Percentiles rank a stretch among this genome's conserved stretches.
These are phyloP conservation scores for Plumapathes pennacea DNA, from an alignment of 92 coral and sea anemone species.

Conservation along the genomic window DNA sequence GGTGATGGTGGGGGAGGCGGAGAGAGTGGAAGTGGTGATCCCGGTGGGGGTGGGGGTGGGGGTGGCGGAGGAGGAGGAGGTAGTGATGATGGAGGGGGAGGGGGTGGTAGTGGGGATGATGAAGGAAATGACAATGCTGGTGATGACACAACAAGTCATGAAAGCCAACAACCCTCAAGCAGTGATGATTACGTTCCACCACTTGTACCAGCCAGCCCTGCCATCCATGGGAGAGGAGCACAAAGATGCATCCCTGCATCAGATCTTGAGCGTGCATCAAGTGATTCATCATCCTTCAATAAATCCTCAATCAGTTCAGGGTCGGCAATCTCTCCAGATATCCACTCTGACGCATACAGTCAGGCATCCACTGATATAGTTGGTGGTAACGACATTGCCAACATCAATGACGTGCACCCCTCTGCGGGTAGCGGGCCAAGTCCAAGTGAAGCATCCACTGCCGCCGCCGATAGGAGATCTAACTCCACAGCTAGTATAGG, in stretches of 20 bases:
- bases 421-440: constrained; percentile 4
- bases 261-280: constrained; percentile 7
- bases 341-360: constrained; percentile 22
- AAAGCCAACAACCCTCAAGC: constrained; percentile 50
- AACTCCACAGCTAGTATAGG: constrained; percentile 51
- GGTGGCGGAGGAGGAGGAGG: constrained; percentile 23
- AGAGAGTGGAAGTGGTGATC: constrained; percentile 5
- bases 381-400: constrained; percentile 44
- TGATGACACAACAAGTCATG: constrained; percentile 50
- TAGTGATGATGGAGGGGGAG: background rate
- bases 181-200: constrained; percentile 41
- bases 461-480: constrained; percentile 31
- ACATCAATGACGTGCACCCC: constrained; percentile 31
- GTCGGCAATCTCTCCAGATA: constrained; percentile 4
- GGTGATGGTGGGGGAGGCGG: constrained; percentile 14
- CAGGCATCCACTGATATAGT: constrained; percentile 73
- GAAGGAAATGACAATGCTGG: constrained; percentile 2
- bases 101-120: constrained; percentile 8
- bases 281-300: constrained; percentile 4
- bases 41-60: constrained; percentile 12
- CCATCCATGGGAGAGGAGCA: constrained; percentile 2
- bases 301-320: constrained; percentile 11
- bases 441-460: constrained; percentile 33
- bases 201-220: constrained; percentile 20
- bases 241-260: constrained; percentile 4